These are phyloP conservation scores for Amblyopsis rosae DNA, from an alignment of 2,113 vertebrate genomes.

Conservation along the genomic window DNA sequence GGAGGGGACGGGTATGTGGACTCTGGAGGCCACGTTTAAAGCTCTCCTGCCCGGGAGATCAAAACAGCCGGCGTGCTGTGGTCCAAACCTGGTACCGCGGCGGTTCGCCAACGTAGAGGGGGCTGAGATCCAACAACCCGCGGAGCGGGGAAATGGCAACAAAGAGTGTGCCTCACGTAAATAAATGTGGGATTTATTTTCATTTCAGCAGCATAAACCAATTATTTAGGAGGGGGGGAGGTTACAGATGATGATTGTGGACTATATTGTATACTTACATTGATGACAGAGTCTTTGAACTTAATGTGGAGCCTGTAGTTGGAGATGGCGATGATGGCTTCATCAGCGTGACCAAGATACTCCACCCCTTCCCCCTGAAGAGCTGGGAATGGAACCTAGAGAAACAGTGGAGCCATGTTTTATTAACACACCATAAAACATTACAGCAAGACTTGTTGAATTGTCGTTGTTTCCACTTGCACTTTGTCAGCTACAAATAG, in stretches of 20 bases:
- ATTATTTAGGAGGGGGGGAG: not conserved
- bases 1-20: constrained; percentile 16
- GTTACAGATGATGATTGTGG: not conserved
- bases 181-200: constrained; percentile 6
- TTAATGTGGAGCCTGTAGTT: constrained; percentile 99
- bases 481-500: not conserved
- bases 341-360: constrained; percentile 91
- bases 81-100: constrained; percentile 10
- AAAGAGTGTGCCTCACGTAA: constrained; percentile 1
- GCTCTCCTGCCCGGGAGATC: constrained; percentile 29
- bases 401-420: constrained; percentile 34
- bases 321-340: constrained; percentile 95
- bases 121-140: not conserved
- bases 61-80: constrained; percentile 22
- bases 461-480: not conserved
- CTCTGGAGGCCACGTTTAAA: constrained; percentile 51
- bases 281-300: constrained; percentile 97
- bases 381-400: constrained; percentile 92
- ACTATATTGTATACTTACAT: constrained; percentile 79
- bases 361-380: constrained; percentile 98
- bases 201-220: too few relatives aligned
- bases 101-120: constrained; percentile 12
- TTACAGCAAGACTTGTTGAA: not conserved
- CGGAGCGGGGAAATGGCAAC: not conserved
- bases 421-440: constrained; percentile 4